Evolutionary conservation across 2,113 vertebrate genomes (phyloP).

Genomic region (Callithrix jacchus): DNA sequence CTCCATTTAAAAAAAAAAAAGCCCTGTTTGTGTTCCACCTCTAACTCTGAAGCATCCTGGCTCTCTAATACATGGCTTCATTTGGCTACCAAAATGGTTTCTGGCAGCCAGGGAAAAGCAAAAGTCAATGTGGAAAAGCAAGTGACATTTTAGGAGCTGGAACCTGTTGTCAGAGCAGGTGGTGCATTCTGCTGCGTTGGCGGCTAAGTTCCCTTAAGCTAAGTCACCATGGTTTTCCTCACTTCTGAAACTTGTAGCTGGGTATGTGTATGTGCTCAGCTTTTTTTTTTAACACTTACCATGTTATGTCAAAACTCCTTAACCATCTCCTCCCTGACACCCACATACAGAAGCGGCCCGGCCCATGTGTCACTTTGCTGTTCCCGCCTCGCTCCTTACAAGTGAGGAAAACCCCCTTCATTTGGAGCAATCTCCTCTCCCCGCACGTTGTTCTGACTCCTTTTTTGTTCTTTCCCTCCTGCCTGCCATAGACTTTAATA

Average conservation of each 20-base stretch:
- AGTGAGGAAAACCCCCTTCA: background rate
- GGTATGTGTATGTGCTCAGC: conserved; percentile 36
- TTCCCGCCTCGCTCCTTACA: background rate
- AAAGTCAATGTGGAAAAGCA: conserved; percentile 54
- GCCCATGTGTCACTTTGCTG: background rate
- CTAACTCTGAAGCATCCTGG: background rate
- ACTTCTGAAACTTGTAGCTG: conserved; percentile 67
- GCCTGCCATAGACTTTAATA: background rate
- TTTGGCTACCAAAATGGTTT: conserved; percentile 50
- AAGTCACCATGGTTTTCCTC: conserved; percentile 62
- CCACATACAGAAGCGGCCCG: background rate
- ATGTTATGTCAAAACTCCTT: conserved; percentile 53
- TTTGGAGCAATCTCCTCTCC: background rate
- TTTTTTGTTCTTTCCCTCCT: background rate
- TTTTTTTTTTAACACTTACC: background rate
- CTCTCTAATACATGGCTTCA: background rate
- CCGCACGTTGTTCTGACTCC: background rate
- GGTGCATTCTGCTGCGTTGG: conserved; percentile 32
- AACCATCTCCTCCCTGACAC: conserved; percentile 14
- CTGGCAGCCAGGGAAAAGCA: conserved; percentile 64
- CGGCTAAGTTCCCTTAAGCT: conserved; percentile 59
- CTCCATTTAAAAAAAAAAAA: background rate
- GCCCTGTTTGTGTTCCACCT: background rate
- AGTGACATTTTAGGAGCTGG: conserved; percentile 58
- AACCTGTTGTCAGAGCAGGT: conserved; percentile 63